A percentile compares a stretch with the other conserved stretches of the same genome.
phyloP scores from a whole-genome alignment of 2,797 vertebrate genomes.

The Enteromius viviparus region DNA sequence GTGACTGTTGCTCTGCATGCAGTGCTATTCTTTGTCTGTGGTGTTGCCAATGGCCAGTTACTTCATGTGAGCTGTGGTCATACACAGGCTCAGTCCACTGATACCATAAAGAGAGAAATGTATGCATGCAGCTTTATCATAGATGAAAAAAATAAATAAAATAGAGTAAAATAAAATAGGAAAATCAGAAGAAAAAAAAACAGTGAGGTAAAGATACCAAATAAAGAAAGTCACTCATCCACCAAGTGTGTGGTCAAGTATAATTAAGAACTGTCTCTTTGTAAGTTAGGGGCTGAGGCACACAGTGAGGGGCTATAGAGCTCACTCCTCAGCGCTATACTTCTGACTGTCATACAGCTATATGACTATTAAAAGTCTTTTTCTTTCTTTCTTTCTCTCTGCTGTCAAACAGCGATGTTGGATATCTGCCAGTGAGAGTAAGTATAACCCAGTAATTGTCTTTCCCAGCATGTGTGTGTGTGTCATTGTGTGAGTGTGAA shows the following conservation, averaged over 20 bases:
- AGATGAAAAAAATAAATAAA: background rate
- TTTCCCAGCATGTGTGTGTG: slow-evolving; percentile 38
- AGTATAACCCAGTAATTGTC: slow-evolving; percentile 32
- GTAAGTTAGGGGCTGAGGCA: background rate
- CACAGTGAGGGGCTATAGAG: background rate
- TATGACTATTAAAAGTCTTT: slow-evolving; percentile 7
- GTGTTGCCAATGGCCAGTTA: background rate
- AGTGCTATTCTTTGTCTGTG: slow-evolving; percentile 3
- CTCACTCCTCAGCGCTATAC: background rate
- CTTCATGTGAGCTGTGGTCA: slow-evolving; percentile 6
- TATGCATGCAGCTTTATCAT: background rate
- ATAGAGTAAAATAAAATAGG: background rate
- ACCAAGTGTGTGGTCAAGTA: background rate
- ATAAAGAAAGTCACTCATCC: background rate
- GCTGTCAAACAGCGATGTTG: slow-evolving; percentile 23
- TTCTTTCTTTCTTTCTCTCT: background rate
- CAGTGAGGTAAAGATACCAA: background rate
- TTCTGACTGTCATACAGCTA: slow-evolving; percentile 1
- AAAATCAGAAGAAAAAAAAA: background rate
- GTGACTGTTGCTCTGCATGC: slow-evolving; percentile 49
- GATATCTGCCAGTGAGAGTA: slow-evolving; percentile 24
- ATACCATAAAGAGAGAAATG: background rate
- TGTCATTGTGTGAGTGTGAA: slow-evolving; percentile 31
- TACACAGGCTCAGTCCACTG: background rate
- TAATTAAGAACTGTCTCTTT: background rate